Evolutionary conservation across 2,888 invertebrate species (phyloP).

Genomic region (Mimumesa dahlbomi): DNA sequence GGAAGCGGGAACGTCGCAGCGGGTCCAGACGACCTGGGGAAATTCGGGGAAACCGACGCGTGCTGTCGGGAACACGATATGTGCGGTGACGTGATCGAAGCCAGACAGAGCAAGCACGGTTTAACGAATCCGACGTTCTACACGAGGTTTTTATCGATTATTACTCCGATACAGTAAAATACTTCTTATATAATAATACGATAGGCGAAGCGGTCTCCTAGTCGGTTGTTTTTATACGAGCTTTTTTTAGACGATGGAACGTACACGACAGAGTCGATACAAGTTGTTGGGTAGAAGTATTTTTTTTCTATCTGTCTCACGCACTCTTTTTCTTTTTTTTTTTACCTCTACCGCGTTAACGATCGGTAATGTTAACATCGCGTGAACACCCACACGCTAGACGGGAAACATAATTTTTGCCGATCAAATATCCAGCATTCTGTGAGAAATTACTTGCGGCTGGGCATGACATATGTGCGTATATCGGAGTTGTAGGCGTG

Average conservation of each 20-base stretch:
- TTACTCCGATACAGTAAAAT: too few species aligned
- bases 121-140: slow-evolving; percentile 71
- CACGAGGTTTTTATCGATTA: slow-evolving; percentile 65
- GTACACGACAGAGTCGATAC: too few species aligned
- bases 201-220: too few species aligned
- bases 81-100: slow-evolving; percentile 71
- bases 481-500: slow-evolving; percentile 38
- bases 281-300: too few species aligned
- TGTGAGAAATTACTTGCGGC: slow-evolving; percentile 39
- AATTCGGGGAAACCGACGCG: slow-evolving; percentile 69
- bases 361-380: slow-evolving; percentile 31
- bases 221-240: too few species aligned
- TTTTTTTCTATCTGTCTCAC: too few species aligned
- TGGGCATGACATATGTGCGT: slow-evolving; percentile 25
- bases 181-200: too few species aligned
- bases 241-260: too few species aligned
- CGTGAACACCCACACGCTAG: slow-evolving; percentile 28
- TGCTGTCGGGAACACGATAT: slow-evolving; percentile 76
- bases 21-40: slow-evolving; percentile 69
- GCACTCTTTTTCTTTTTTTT: too few species aligned
- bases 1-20: slow-evolving; percentile 72
- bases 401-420: slow-evolving; percentile 23
- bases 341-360: too few species aligned
- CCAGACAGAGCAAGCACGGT: slow-evolving; percentile 66
- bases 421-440: slow-evolving; percentile 12